Evolutionary conservation across 2,113 vertebrate species (phyloP).

Genomic region (Atlantisia rogersi): DNA sequence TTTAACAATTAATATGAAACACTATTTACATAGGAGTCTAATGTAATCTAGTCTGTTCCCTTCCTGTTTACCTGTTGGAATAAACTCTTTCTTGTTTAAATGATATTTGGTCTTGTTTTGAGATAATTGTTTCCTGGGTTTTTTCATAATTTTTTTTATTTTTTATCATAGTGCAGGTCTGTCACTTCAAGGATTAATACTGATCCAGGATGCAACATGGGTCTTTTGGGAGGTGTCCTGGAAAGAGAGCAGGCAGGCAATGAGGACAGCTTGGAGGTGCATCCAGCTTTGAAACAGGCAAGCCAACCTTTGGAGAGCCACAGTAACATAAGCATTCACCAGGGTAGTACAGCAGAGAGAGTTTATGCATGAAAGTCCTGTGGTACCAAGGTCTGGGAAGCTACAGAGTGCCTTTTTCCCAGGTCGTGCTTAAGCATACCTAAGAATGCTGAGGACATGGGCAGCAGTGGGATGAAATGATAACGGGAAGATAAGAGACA

Average conservation of each 20-base stretch:
- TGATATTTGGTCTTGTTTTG: background rate
- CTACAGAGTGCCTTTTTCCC: background rate
- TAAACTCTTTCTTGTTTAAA: background rate
- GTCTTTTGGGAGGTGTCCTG: background rate
- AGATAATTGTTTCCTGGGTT: background rate
- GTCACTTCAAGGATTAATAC: background rate
- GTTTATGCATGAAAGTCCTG: background rate
- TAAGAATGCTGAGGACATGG: fast-evolving
- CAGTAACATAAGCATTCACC: background rate
- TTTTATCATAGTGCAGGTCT: background rate
- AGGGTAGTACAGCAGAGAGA: background rate
- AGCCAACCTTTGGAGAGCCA: background rate
- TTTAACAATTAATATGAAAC: background rate
- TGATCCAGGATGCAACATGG: background rate
- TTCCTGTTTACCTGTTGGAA: background rate
- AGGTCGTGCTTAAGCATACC: background rate
- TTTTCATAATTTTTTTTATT: background rate
- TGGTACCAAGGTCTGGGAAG: background rate
- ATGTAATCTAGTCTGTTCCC: background rate
- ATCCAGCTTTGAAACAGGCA: background rate
- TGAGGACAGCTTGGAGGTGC: background rate
- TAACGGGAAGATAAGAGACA: background rate
- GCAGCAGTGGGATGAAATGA: background rate
- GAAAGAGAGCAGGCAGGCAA: background rate
- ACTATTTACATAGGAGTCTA: background rate